Conservation (phyloP, 2,113 vertebrate species). For the Felis chaus region DNA sequence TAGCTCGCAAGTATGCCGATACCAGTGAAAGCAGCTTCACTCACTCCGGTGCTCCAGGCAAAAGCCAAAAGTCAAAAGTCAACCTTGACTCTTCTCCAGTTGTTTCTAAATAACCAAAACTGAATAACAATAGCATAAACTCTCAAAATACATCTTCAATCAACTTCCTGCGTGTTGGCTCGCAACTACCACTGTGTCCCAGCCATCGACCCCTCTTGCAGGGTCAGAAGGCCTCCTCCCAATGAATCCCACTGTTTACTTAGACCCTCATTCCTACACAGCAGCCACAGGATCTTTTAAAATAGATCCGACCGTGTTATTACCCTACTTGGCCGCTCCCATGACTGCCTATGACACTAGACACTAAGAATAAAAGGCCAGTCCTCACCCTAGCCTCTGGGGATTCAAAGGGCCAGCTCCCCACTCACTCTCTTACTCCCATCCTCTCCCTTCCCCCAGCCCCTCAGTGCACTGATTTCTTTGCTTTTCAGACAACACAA, state of each 20-base stretch:
- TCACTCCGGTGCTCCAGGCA: not conserved
- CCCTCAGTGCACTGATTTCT: accelerated
- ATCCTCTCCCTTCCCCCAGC: accelerated
- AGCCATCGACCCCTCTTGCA: accelerated
- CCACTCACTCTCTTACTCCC: not conserved
- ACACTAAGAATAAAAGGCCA: not conserved
- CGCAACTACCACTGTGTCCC: accelerated
- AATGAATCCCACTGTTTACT: accelerated
- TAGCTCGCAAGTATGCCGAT: not conserved
- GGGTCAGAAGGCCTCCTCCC: accelerated
- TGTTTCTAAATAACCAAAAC: not conserved
- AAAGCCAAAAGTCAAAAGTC: not conserved
- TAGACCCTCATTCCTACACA: not conserved
- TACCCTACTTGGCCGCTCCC: accelerated
- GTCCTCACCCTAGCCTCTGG: accelerated
- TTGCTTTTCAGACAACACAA: accelerated
- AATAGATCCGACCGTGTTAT: not conserved
- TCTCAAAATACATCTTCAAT: not conserved
- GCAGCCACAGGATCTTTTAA: not conserved
- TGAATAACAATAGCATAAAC: not conserved
- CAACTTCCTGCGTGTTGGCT: not conserved
- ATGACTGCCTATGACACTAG: not conserved
- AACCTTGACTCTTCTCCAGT: not conserved
- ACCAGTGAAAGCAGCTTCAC: not conserved
- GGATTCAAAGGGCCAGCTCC: accelerated